These are phyloP conservation scores for Brachyptera risi DNA, from an alignment of 2,888 invertebrate species.

Conservation along the genomic window DNA sequence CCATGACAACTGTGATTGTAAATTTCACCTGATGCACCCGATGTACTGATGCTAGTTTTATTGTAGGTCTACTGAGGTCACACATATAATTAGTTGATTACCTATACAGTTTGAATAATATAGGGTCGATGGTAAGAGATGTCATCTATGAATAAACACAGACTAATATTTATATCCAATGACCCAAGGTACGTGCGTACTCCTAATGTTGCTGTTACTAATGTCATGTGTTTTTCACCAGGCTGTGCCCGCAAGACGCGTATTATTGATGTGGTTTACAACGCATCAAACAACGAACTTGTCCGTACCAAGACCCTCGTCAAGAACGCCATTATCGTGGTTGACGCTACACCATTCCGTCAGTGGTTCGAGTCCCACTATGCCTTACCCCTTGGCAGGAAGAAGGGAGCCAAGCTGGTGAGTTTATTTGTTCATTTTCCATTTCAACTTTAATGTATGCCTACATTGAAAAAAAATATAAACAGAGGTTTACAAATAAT, in stretches of 20 bases:
- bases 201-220: too few relatives aligned
- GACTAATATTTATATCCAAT: too few relatives aligned
- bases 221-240: too few relatives aligned
- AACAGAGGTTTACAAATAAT: not conserved
- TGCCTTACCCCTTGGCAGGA: slow-evolving; percentile 89
- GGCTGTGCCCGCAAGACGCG: slow-evolving; percentile 91
- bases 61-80: too few relatives aligned
- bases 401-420: slow-evolving; percentile 92
- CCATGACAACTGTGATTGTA: slow-evolving; percentile 27
- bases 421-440: slow-evolving; percentile 38
- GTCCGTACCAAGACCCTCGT: slow-evolving; percentile 99
- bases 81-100: too few relatives aligned
- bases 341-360: slow-evolving; percentile 97
- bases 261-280: slow-evolving; percentile 99
- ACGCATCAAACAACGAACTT: slow-evolving; percentile 99
- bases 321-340: slow-evolving; percentile 94
- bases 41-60: slow-evolving; percentile 34
- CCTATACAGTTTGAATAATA: too few relatives aligned
- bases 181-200: too few relatives aligned
- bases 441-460: not conserved
- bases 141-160: too few relatives aligned
- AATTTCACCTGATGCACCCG: slow-evolving; percentile 36
- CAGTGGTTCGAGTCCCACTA: slow-evolving; percentile 99
- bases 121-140: too few relatives aligned
- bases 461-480: not conserved